Conservation (phyloP, 2,113 vertebrate genomes). For the Equus przewalskii region DNA sequence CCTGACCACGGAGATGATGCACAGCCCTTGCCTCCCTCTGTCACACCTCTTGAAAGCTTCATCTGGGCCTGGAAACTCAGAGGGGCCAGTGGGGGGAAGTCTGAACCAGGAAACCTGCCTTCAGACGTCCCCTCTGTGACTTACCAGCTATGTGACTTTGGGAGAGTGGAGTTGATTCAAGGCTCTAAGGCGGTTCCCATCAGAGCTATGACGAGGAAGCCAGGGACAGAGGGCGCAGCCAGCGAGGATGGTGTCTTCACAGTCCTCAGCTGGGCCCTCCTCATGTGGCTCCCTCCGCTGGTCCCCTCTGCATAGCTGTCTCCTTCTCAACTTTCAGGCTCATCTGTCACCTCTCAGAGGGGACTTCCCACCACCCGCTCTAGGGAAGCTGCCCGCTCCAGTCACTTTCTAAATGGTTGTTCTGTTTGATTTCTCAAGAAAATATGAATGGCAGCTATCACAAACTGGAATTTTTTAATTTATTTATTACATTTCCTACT, state of each 20-base stretch:
- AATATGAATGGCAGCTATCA: background rate
- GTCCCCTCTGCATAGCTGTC: accelerated
- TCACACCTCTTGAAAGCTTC: background rate
- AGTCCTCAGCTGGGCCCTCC: background rate
- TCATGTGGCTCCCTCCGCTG: background rate
- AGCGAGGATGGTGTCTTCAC: background rate
- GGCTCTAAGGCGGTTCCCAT: background rate
- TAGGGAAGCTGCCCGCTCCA: accelerated
- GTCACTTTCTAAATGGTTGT: background rate
- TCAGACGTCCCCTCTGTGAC: background rate
- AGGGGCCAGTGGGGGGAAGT: background rate
- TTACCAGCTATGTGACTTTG: background rate
- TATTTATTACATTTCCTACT: background rate
- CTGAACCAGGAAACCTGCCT: background rate
- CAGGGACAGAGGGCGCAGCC: background rate
- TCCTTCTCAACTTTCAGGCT: background rate
- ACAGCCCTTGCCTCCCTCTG: background rate
- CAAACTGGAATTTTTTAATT: background rate
- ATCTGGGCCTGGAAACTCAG: background rate
- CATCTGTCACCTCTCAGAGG: background rate
- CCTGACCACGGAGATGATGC: background rate
- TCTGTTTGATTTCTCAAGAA: background rate
- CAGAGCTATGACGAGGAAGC: background rate
- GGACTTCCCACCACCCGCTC: background rate
- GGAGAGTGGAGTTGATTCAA: background rate